Conservation (phyloP, 2,888 invertebrate genomes). For the Disparrhopalites patrizii region DNA sequence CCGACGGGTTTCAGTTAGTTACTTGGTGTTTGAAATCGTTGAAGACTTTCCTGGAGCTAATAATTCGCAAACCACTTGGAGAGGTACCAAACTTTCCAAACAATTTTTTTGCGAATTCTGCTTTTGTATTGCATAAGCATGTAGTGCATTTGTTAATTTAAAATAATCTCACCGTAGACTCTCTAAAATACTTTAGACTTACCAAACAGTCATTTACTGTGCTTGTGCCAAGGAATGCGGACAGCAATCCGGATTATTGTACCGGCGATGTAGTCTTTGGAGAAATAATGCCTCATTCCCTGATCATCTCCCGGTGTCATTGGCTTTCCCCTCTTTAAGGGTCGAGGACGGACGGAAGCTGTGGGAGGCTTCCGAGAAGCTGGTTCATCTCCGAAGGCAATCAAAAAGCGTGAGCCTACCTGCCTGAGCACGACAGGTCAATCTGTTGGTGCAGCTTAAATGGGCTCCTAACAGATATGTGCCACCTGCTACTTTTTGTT, state of each 20-base stretch:
- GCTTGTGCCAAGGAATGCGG: slow-evolving; percentile 66
- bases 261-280: slow-evolving; percentile 67
- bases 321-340: slow-evolving; percentile 58
- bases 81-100: too few species aligned
- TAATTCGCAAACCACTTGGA: too few species aligned
- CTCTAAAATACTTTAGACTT: background rate
- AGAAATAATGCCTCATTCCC: slow-evolving; percentile 51
- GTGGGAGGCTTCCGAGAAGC: slow-evolving; percentile 70
- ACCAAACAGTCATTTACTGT: slow-evolving; percentile 61
- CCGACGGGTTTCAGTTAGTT: too few species aligned
- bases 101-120: background rate
- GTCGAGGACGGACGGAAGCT: slow-evolving; percentile 62
- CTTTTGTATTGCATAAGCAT: background rate
- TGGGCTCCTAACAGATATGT: too few species aligned
- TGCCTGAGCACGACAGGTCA: too few species aligned
- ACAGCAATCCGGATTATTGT: slow-evolving; percentile 68
- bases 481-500: too few species aligned
- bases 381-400: background rate
- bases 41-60: too few species aligned
- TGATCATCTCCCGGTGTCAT: slow-evolving; percentile 17
- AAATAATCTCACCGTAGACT: too few species aligned
- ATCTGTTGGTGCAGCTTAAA: too few species aligned
- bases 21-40: too few species aligned
- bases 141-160: too few species aligned
- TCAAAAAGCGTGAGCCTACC: too few species aligned